Conservation (phyloP, 2,113 vertebrate genomes). For the Scortum barcoo region DNA sequence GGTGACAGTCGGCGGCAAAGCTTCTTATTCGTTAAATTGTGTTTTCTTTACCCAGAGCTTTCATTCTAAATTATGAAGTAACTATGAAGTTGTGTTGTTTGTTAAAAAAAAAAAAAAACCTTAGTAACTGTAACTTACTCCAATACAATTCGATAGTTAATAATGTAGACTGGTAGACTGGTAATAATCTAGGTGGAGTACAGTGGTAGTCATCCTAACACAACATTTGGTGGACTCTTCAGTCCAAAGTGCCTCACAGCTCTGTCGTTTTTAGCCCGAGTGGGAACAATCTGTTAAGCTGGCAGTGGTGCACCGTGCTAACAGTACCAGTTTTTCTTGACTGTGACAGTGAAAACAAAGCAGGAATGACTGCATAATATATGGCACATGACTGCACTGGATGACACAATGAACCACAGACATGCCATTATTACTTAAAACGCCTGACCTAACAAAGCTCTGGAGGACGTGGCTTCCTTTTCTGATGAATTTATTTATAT, state of each 20-base stretch:
- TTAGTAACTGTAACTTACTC: constrained; percentile 10
- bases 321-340: constrained; percentile 26
- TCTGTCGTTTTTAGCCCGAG: constrained; percentile 5
- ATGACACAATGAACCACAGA: constrained; percentile 60
- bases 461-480: not conserved
- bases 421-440: constrained; percentile 37
- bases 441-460: constrained; percentile 50
- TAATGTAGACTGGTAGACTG: constrained; percentile 7
- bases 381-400: constrained; percentile 32
- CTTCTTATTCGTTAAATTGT: not conserved
- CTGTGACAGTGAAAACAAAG: constrained; percentile 43
- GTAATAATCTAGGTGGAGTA: constrained; percentile 42
- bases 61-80: no score
- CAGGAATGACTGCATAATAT: constrained; percentile 28
- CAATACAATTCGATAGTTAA: not conserved
- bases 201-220: constrained; percentile 36
- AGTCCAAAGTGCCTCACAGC: constrained; percentile 16
- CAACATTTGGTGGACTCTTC: constrained; percentile 37
- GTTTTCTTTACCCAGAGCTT: not conserved
- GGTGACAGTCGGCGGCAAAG: not conserved
- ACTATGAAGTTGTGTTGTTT: no score
- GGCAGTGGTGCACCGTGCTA: constrained; percentile 3
- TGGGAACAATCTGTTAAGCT: constrained; percentile 40
- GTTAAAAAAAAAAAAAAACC: no score
- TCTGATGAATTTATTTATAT: constrained; percentile 23